A percentile compares a stretch with the other conserved stretches of the same genome.
Conservation (phyloP, 2,113 vertebrate genomes). For the Cairina moschata region DNA sequence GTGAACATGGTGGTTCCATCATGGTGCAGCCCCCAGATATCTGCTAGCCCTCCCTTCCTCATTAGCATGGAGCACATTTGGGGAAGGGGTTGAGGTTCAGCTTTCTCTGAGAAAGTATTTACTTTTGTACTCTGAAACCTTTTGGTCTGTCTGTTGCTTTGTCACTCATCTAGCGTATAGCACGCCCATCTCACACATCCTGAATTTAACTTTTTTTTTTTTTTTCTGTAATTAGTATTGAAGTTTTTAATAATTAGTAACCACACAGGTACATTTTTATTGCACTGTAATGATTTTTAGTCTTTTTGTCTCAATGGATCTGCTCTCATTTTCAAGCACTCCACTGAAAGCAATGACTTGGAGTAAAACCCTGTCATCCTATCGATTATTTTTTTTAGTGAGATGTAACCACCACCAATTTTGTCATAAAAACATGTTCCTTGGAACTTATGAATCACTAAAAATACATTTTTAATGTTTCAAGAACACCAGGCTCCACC, state of each 20-base stretch:
- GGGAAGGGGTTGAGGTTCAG: no score
- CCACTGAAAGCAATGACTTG: background rate
- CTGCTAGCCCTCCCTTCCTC: no score
- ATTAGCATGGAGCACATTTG: no score
- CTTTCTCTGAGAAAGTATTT: no score
- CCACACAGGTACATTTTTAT: background rate
- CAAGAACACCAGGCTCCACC: background rate
- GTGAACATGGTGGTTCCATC: no score
- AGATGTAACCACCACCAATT: background rate
- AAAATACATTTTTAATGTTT: background rate
- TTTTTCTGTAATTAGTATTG: background rate
- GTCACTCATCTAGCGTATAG: background rate
- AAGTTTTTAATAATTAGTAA: background rate
- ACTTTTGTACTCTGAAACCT: no score
- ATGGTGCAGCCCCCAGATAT: no score
- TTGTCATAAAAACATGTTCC: background rate
- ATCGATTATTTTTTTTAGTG: background rate
- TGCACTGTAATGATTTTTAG: fast-evolving
- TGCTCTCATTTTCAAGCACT: background rate
- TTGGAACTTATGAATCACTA: background rate
- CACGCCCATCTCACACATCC: background rate
- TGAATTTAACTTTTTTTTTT: background rate
- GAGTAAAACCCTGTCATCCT: background rate
- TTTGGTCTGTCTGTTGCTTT: background rate
- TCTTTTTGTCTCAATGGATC: background rate